Conservation (phyloP, 2,113 vertebrate genomes). For the Centropus bengalensis region DNA sequence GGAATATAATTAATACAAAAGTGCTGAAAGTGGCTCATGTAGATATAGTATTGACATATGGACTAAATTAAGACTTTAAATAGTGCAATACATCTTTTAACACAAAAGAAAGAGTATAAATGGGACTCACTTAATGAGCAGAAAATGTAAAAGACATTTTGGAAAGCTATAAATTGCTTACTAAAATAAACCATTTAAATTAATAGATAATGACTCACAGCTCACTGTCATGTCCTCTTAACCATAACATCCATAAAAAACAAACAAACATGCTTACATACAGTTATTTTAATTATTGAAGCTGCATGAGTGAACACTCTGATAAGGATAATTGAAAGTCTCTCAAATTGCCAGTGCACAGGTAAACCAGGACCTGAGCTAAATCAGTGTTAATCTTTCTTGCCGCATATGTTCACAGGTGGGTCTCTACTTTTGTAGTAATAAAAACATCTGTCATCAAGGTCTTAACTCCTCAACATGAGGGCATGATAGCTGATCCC, state of each 20-base stretch:
- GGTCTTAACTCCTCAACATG: neutral
- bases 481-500: neutral
- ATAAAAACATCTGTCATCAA: neutral
- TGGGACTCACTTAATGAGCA: conserved; percentile 51
- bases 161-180: conserved; percentile 59
- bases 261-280: neutral
- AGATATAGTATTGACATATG: conserved; percentile 62
- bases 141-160: conserved; percentile 58
- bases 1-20: conserved; percentile 41
- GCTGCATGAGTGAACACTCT: neutral
- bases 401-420: neutral
- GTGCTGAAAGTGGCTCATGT: conserved; percentile 57
- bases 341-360: neutral
- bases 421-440: neutral
- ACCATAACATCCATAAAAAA: conserved; percentile 35
- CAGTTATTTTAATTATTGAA: conserved; percentile 28
- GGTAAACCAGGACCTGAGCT: neutral
- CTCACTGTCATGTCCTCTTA: conserved; percentile 60
- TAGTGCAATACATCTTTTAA: conserved; percentile 62
- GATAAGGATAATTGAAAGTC: neutral
- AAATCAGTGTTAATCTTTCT: neutral
- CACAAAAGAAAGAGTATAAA: conserved; percentile 55
- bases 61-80: conserved; percentile 66
- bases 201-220: conserved; percentile 54
- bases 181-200: conserved; percentile 65